Evolutionary conservation across 2,113 vertebrate species (phyloP), one percentile per base, ranked within the genome.

Genomic region (Heterocephalus glaber): DNA sequence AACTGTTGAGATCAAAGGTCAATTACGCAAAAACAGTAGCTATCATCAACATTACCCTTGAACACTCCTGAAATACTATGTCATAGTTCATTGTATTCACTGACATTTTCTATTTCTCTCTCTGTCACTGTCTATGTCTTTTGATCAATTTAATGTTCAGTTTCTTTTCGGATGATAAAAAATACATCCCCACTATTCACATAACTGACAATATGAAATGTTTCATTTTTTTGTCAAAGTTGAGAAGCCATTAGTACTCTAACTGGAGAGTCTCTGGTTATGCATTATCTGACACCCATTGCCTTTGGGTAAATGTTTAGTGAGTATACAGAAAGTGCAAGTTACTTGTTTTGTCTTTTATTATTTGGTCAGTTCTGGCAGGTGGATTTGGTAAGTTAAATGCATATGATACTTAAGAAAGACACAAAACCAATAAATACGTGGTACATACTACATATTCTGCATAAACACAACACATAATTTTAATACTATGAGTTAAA

Each of bases 161-260:
- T 70, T 82, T 90, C 26, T 77, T 68, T 44, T 91, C 54, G 91
- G 47, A 83, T 13, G 22, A 65, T 91, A 80, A 92, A 63, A 49
- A 84, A 82, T 1, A 88, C 26, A 87, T 2, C 3, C 4, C 22
- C 3, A 82, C 33, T 13, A 77, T 19, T 7, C 17, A 81, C 7
- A 47, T 77, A 94, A 95, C 12, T 92, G 52, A 12, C 11, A 76
- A 72, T 38, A 93, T 38, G 2, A 77, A 92, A 47, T n/a, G 7
- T 89, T 95, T 90, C 38, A 87, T 63, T 87, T 89, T 41, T 87
- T 86, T 79, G 24, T 79, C 35, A 90, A 92, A 38, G 44, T 6
- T 83, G 60, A 93, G 52, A 96, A 97, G 86, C 28, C 30, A 56
- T 74, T 89, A 93, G 33, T 63, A 86, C 65, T 88, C 58, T 68